Evolutionary conservation across 2,888 invertebrate genomes (phyloP).

Genomic region (Hirtodrosophila alboralis): DNA sequence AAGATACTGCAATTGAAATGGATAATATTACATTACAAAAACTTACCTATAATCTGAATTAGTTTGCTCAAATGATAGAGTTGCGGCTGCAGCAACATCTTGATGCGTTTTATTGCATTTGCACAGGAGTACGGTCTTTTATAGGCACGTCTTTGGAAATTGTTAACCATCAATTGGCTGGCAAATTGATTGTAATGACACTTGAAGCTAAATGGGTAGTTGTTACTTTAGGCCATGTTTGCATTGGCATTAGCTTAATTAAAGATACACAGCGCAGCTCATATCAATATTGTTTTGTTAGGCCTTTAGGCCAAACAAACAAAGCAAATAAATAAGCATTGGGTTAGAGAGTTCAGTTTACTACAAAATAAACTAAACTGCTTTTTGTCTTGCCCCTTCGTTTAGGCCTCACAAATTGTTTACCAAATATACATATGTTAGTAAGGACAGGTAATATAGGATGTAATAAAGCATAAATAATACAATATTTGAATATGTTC

Average conservation of each 20-base stretch:
- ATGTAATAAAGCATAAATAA: conserved; percentile 3
- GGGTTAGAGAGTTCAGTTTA: conserved; percentile 15
- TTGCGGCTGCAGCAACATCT: conserved; percentile 52
- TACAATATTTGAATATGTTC: neutral
- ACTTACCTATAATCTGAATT: conserved; percentile 64
- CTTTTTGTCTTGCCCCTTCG: neutral
- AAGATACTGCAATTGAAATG: neutral
- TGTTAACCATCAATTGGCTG: conserved; percentile 40
- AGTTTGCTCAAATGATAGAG: conserved; percentile 56
- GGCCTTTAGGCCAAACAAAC: conserved; percentile 39
- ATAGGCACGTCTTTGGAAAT: conserved; percentile 30
- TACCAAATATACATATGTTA: conserved; percentile 11
- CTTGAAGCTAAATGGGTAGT: conserved; percentile 29
- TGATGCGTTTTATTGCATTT: conserved; percentile 15
- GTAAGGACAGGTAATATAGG: conserved; percentile 9
- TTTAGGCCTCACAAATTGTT: conserved; percentile 17
- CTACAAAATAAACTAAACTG: conserved; percentile 7
- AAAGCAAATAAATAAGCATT: conserved; percentile 35
- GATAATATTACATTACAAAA: neutral
- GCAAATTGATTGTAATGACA: conserved; percentile 65
- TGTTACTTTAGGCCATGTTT: conserved; percentile 50
- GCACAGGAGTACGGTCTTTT: conserved; percentile 16
- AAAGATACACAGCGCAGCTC: conserved; percentile 55
- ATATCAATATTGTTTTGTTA: conserved; percentile 51
- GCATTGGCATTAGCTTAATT: conserved; percentile 64